phyloP scores from a whole-genome alignment of 2,888 invertebrate species.

The Hypomecis atomaria region DNA sequence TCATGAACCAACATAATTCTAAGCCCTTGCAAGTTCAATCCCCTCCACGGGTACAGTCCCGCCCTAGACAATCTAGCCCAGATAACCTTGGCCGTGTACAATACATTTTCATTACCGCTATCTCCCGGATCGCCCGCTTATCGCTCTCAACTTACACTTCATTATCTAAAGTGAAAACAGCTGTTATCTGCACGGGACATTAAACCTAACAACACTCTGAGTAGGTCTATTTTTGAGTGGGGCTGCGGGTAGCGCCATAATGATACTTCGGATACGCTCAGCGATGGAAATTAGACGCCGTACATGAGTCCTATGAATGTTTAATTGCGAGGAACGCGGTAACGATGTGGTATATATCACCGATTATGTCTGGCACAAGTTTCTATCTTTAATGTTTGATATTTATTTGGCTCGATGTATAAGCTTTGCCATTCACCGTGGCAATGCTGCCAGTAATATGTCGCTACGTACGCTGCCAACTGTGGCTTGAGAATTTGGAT shows the following conservation, averaged over 20 bases:
- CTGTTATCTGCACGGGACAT: slow-evolving; percentile 17
- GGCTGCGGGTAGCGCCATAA: slow-evolving; percentile 35
- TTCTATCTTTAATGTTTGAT: too few species aligned
- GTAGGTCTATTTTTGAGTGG: slow-evolving; percentile 11
- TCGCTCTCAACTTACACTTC: slow-evolving; percentile 34
- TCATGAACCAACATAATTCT: slow-evolving; percentile 1
- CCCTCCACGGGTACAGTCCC: slow-evolving; percentile 2
- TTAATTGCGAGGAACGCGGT: slow-evolving; percentile 37
- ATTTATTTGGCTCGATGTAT: too few species aligned
- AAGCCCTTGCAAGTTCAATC: background rate
- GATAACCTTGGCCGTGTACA: slow-evolving; percentile 28
- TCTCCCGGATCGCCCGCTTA: slow-evolving; percentile 28
- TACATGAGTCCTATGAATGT: slow-evolving; percentile 42
- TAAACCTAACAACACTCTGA: slow-evolving; percentile 12
- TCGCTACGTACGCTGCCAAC: too few species aligned
- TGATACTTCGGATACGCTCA: slow-evolving; percentile 45
- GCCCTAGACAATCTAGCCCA: slow-evolving; percentile 30
- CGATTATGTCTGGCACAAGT: slow-evolving; percentile 12
- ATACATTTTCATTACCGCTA: slow-evolving; percentile 29
- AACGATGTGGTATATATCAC: slow-evolving; percentile 33
- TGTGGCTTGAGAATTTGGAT: too few species aligned
- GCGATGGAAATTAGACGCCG: slow-evolving; percentile 46
- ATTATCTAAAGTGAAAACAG: slow-evolving; percentile 37
- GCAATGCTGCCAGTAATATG: too few species aligned
- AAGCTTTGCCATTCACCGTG: too few species aligned